phyloP scores from a whole-genome alignment of 2,113 vertebrate genomes.

The Notechis scutatus region DNA sequence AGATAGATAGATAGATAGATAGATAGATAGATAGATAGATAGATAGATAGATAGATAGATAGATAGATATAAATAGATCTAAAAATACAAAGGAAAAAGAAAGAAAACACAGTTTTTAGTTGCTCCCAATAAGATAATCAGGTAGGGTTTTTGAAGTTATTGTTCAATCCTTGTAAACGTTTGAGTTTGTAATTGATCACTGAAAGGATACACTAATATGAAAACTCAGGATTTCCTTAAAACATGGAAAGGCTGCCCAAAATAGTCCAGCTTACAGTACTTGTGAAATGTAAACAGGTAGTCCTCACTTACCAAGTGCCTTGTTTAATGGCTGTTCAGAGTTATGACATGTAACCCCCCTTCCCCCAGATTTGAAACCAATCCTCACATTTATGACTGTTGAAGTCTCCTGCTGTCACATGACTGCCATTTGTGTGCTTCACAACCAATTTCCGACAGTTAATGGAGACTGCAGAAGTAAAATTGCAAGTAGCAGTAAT shows the following conservation, averaged over 20 bases:
- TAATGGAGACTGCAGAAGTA: neutral
- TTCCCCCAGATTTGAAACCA: neutral
- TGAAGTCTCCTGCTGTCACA: neutral
- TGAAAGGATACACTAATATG: neutral
- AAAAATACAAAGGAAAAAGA: neutral
- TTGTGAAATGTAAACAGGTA: neutral
- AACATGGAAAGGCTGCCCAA: neutral
- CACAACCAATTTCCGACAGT: neutral
- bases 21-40: too few species aligned
- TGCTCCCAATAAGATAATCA: neutral
- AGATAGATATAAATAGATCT: too few species aligned
- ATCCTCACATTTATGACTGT: neutral
- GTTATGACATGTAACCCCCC: neutral
- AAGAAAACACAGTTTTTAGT: neutral
- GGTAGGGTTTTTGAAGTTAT: neutral
- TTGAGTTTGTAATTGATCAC: neutral
- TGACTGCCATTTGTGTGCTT: neutral
- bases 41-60: too few species aligned
- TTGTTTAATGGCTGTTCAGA: neutral
- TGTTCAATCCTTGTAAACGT: neutral
- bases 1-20: too few species aligned
- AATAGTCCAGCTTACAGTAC: neutral
- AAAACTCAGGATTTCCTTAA: neutral
- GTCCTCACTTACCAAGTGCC: neutral
- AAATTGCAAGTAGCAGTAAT: neutral